These are phyloP conservation scores for Sympetrum striolatum DNA, from an alignment of 2,888 invertebrate genomes.

Conservation along the genomic window DNA sequence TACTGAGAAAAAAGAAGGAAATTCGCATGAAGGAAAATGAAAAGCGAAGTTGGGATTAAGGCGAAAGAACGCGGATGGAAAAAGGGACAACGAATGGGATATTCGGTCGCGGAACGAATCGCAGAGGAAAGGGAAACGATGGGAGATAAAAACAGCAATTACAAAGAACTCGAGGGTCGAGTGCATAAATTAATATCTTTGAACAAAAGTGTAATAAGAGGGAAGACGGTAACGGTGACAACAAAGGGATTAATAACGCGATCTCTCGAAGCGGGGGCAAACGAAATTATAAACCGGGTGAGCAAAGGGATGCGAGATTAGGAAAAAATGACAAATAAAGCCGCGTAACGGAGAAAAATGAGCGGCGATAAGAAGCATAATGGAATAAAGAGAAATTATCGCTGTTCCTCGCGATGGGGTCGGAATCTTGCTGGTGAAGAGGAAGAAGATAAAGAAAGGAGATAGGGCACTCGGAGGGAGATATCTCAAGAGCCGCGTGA, in stretches of 20 bases:
- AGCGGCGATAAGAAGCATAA: background rate
- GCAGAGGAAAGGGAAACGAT: background rate
- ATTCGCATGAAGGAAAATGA: background rate
- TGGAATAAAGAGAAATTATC: background rate
- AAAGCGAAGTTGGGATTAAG: background rate
- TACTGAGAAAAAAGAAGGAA: background rate
- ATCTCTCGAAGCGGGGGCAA: background rate
- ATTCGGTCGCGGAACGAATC: background rate
- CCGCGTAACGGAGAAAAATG: background rate
- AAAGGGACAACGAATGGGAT: background rate
- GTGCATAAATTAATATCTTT: background rate
- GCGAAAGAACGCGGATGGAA: background rate
- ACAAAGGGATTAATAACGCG: background rate
- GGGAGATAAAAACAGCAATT: background rate
- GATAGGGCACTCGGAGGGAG: constrained; percentile 64
- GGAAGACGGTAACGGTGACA: background rate
- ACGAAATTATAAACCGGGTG: background rate
- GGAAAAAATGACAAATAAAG: background rate
- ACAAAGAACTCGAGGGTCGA: background rate
- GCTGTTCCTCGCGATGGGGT: background rate
- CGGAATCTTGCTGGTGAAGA: no score
- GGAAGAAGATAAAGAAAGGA: background rate
- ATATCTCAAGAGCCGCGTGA: background rate
- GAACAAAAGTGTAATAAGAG: background rate
- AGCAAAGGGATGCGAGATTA: background rate